A percentile compares a stretch with the other conserved stretches of the same genome.
Evolutionary conservation across 2,888 invertebrate species (phyloP).

Genomic region (Lasioglossum lativentre): DNA sequence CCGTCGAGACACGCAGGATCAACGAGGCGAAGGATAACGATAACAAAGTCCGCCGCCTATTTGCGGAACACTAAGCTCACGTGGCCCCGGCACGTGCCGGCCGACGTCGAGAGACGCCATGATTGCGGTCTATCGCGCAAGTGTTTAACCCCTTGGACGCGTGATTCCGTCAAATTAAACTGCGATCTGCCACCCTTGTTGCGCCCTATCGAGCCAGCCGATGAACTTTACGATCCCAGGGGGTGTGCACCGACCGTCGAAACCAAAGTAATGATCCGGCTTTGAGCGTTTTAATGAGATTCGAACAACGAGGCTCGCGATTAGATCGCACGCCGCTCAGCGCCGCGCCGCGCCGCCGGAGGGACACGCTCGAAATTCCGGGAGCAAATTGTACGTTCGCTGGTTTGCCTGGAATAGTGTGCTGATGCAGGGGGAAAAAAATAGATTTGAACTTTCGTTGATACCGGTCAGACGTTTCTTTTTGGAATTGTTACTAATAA

Average conservation of each 20-base stretch:
- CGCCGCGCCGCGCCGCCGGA: background rate
- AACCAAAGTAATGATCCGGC: slow-evolving; percentile 13
- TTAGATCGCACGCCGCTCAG: too few relatives aligned
- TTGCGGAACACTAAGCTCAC: slow-evolving; percentile 49
- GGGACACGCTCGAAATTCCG: background rate
- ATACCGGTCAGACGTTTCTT: too few relatives aligned
- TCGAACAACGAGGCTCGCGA: slow-evolving; percentile 11
- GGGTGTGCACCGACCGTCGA: background rate
- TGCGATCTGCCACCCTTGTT: slow-evolving; percentile 36
- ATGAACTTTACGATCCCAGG: slow-evolving; percentile 8
- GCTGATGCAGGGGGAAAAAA: too few relatives aligned
- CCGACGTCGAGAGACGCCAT: slow-evolving; percentile 42
- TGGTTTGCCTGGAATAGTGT: background rate
- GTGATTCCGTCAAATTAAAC: slow-evolving; percentile 59
- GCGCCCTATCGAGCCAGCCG: background rate
- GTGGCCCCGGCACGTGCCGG: slow-evolving; percentile 60
- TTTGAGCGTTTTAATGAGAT: slow-evolving; percentile 12
- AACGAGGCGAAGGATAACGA: slow-evolving; percentile 46
- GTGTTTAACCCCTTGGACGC: slow-evolving; percentile 59
- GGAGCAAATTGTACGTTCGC: background rate
- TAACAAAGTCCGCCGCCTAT: slow-evolving; percentile 61
- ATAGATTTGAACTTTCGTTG: too few relatives aligned
- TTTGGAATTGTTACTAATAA: too few relatives aligned
- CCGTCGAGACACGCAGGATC: slow-evolving; percentile 38
- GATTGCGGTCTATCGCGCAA: slow-evolving; percentile 56